A percentile compares a stretch with the other conserved stretches of the same genome.
Evolutionary conservation across 2,797 vertebrate genomes (phyloP).

Genomic region (Xerus rutilus): DNA sequence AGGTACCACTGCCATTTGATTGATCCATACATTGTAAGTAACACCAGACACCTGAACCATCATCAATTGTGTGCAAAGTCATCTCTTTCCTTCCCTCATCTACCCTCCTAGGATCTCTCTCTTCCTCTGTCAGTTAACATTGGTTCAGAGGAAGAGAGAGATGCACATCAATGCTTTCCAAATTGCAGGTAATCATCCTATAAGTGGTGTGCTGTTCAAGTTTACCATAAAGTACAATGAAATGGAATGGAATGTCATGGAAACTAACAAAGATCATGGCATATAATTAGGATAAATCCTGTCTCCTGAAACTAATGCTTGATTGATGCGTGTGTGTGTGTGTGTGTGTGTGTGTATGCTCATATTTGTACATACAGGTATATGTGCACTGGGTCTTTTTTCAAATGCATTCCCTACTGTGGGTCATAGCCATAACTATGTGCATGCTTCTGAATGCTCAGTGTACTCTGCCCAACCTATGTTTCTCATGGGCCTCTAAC

Average conservation of each 20-base stretch:
- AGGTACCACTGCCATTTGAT: background rate
- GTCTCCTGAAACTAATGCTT: background rate
- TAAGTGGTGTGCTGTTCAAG: background rate
- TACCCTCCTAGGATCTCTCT: background rate
- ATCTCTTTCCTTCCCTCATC: background rate
- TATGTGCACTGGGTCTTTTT: background rate
- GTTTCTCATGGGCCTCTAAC: conserved; percentile 27
- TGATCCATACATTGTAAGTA: background rate
- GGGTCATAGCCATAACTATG: background rate
- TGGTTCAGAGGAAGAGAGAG: background rate
- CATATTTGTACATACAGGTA: background rate
- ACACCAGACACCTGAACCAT: background rate
- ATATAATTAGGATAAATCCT: background rate
- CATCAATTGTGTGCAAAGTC: background rate
- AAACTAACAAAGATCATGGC: background rate
- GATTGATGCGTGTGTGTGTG: background rate
- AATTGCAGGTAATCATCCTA: background rate
- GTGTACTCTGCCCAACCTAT: background rate
- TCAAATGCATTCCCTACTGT: background rate
- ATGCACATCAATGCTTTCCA: background rate
- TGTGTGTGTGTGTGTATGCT: background rate
- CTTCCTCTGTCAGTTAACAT: background rate
- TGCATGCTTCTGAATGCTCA: background rate
- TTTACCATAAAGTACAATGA: background rate
- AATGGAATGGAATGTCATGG: background rate